Percentiles rank a stretch among this genome's conserved stretches.
phyloP scores from a whole-genome alignment of 2,113 vertebrate genomes.

The Trogon surrucura region DNA sequence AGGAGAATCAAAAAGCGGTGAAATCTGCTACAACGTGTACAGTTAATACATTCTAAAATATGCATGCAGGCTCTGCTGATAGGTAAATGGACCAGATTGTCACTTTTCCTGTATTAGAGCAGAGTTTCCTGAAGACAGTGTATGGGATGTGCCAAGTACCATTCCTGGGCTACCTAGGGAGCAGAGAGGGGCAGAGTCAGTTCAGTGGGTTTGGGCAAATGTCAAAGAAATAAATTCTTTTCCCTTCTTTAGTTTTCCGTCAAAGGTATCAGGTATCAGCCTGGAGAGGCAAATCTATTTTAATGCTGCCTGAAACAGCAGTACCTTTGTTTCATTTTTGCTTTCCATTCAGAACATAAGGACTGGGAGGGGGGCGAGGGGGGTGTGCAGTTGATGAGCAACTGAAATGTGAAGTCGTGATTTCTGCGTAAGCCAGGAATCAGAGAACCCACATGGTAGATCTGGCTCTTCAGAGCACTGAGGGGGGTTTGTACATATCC shows the following conservation, averaged over 20 bases:
- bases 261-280: neutral
- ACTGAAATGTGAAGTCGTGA: slow-evolving; percentile 13
- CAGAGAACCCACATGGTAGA: neutral
- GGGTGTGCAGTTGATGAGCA: neutral
- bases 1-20: neutral
- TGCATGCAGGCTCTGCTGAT: neutral
- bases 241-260: neutral
- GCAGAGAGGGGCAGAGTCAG: neutral
- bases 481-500: neutral
- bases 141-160: neutral
- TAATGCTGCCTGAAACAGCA: slow-evolving; percentile 5
- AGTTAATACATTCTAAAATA: neutral
- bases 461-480: neutral
- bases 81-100: neutral
- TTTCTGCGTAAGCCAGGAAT: neutral
- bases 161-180: neutral
- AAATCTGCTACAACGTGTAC: neutral
- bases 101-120: neutral
- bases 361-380: neutral
- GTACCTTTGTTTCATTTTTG: slow-evolving; percentile 8
- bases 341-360: neutral
- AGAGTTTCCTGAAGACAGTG: neutral
- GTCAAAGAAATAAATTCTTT: neutral
- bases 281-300: slow-evolving; percentile 1
- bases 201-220: neutral